These are phyloP conservation scores for Trichonephila clavata DNA, from an alignment of 1,140 invertebrate genomes.

Conservation along the genomic window DNA sequence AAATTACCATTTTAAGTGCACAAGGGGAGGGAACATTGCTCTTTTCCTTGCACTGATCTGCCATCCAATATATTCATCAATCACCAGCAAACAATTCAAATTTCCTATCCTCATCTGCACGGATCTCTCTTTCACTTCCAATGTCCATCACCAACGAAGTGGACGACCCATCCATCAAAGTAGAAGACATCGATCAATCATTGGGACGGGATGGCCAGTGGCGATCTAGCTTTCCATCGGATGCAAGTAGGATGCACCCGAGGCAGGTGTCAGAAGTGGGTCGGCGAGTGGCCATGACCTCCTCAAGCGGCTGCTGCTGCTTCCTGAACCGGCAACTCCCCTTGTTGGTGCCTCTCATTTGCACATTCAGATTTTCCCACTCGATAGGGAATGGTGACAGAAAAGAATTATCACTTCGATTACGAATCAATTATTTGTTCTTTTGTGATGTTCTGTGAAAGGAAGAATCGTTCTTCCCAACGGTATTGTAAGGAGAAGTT, in stretches of 20 bases:
- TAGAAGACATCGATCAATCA: neutral
- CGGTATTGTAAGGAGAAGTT: neutral
- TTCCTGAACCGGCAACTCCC: constrained; percentile 16
- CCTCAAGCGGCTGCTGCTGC: neutral
- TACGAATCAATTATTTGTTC: neutral
- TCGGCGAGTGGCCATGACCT: neutral
- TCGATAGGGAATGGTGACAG: neutral
- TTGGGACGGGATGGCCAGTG: too few species aligned
- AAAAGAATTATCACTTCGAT: neutral
- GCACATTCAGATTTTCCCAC: neutral
- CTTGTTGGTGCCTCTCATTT: neutral
- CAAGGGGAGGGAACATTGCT: neutral
- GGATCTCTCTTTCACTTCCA: neutral
- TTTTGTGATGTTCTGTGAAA: neutral
- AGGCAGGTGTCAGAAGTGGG: constrained; percentile 33
- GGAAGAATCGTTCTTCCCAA: neutral
- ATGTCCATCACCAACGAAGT: neutral
- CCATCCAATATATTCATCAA: neutral
- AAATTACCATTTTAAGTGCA: too few species aligned
- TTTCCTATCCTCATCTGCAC: neutral
- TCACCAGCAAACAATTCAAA: neutral
- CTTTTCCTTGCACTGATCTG: neutral
- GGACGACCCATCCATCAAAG: neutral
- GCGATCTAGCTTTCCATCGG: neutral
- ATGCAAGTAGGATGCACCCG: neutral